Evolutionary conservation across 2,888 invertebrate species (phyloP), one percentile per base, ranked within the genome.

Genomic region (Ochlodes sylvanus): DNA sequence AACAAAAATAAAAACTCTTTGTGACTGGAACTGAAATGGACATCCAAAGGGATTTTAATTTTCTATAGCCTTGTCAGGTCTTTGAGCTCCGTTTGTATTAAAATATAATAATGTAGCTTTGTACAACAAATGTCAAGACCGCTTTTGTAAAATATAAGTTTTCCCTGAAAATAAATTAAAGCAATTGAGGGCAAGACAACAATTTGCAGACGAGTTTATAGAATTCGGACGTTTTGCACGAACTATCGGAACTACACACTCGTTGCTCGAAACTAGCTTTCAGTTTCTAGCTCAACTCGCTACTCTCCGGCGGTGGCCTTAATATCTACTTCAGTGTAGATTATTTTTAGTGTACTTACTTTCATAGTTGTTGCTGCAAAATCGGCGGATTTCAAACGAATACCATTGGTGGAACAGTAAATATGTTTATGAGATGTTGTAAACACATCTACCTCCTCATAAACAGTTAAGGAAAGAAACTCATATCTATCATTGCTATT

Each of bases 161-260:
- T 41, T 17, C 21, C 50, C 58, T 41, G 56, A 41, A 52, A 42
- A 57, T 15, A 14, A 65, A 65, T 52, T 65, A 38, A 52, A 21
- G 38, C 19, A n/a, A 57, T 47, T 47, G 19, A 12, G 21, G 21
- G 19, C 14, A 21, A 21, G 21, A 52, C 52, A 21, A 27, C 21
- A 27, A 52, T 65, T 65, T 52, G 41, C 27, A 27, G 27, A 15
- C 50, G 32, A 27, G 47, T 57, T 42, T 58, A 38, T 19, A 57
- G 19, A 57, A 57, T 57, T 64, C 19, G 15, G 54, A n/a, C 41
- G 19, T 52, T n/a, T n/a, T n/a, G n/a, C n/a, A n/a, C n/a, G n/a
- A n/a, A n/a, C n/a, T n/a, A n/a, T n/a, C n/a, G n/a, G n/a, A n/a
- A n/a, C n/a, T n/a, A n/a, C n/a, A n/a, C n/a, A n/a, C n/a, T n/a